These are phyloP conservation scores for Megalops atlanticus DNA, from an alignment of 2,113 vertebrate species.

Conservation along the genomic window DNA sequence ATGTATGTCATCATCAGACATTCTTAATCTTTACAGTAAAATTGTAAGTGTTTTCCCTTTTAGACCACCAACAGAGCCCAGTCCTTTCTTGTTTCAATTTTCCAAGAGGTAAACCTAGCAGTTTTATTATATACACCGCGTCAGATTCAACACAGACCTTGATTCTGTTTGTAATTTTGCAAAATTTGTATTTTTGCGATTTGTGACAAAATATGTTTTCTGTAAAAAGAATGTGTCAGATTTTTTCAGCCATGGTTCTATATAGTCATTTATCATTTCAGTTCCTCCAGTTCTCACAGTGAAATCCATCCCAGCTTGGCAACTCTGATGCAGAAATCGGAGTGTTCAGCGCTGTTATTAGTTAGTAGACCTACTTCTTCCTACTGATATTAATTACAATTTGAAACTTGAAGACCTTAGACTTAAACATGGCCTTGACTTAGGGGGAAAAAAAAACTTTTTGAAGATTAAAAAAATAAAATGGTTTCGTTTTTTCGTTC, in stretches of 20 bases:
- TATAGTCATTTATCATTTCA: not conserved
- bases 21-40: not conserved
- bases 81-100: not conserved
- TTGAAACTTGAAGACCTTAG: too few species aligned
- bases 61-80: conserved; percentile 14
- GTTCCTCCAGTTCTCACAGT: not conserved
- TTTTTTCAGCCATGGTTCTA: not conserved
- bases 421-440: too few species aligned
- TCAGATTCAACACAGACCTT: not conserved
- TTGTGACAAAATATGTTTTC: not conserved
- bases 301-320: not conserved
- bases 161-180: not conserved
- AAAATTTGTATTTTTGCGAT: not conserved
- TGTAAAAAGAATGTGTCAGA: too few species aligned
- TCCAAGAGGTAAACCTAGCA: not conserved
- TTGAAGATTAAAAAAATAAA: not conserved
- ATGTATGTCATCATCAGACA: not conserved
- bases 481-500: not conserved
- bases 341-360: not conserved
- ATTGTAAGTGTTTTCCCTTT: not conserved
- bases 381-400: too few species aligned
- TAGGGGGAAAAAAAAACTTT: too few species aligned
- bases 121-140: not conserved
- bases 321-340: not conserved
- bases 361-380: not conserved